Conservation (phyloP, 2,113 vertebrate genomes). For the Tretioscincus oriximinensis region DNA sequence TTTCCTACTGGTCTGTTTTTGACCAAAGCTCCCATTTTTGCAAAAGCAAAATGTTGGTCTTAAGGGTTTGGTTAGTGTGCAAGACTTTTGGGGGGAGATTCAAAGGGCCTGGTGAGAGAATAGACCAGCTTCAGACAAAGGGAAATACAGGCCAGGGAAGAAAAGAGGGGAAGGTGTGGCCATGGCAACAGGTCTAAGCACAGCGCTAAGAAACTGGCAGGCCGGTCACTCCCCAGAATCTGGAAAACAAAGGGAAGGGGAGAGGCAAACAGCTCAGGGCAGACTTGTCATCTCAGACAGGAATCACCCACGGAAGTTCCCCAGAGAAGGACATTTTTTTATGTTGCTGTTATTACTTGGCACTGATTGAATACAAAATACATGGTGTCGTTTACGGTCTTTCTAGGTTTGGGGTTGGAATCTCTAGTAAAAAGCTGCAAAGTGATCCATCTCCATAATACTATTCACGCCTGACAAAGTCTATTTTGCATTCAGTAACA, state of each 20-base stretch:
- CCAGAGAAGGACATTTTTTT: not conserved
- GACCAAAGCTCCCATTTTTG: not conserved
- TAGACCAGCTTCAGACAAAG: constrained; percentile 22
- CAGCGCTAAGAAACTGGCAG: constrained; percentile 25
- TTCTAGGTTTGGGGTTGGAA: not conserved
- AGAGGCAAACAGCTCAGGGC: not conserved
- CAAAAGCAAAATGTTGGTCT: constrained; percentile 2
- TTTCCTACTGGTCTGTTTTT: not conserved
- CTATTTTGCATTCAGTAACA: not conserved
- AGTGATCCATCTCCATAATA: not conserved
- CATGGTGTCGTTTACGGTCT: not conserved
- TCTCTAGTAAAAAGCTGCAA: not conserved
- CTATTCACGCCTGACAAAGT: not conserved
- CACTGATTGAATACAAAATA: not conserved
- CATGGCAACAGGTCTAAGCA: constrained; percentile 32
- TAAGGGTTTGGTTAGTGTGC: not conserved
- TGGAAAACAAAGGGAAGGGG: not conserved
- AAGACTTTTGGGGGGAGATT: constrained; percentile 1
- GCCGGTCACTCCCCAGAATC: constrained; percentile 3
- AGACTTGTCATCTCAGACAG: not conserved
- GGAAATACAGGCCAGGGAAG: not conserved
- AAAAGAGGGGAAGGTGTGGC: constrained; percentile 7
- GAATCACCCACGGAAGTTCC: not conserved
- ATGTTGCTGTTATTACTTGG: not conserved
- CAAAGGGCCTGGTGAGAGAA: constrained; percentile 17